phyloP scores from a whole-genome alignment of 2,888 invertebrate genomes.

The Drosophila barbarae region DNA sequence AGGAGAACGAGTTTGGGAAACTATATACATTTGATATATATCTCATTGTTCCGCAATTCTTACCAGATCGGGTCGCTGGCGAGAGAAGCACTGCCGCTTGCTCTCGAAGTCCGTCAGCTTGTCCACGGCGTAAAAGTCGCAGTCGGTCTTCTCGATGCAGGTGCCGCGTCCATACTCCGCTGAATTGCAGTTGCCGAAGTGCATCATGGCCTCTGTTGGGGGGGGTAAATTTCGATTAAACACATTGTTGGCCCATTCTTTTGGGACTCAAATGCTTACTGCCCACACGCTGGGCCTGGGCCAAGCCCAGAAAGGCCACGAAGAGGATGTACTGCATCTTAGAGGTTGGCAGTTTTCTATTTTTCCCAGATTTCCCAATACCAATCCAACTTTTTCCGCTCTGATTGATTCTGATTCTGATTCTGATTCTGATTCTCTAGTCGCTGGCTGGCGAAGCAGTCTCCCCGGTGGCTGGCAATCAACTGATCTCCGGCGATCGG shows the following conservation, averaged over 20 bases:
- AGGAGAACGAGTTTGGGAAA: constrained; percentile 6
- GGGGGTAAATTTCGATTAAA: neutral
- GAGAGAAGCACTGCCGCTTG: constrained; percentile 43
- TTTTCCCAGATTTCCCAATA: neutral
- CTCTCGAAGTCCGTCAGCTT: constrained; percentile 18
- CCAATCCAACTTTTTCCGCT: constrained; percentile 1
- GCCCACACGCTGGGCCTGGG: constrained; percentile 21
- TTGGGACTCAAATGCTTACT: neutral
- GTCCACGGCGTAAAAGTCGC: constrained; percentile 40
- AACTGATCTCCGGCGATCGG: constrained; percentile 42
- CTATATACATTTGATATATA: neutral
- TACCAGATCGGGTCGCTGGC: constrained; percentile 52
- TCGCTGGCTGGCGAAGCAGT: constrained; percentile 13
- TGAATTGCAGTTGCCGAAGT: constrained; percentile 51
- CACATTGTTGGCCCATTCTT: fast-evolving
- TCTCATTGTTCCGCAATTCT: constrained; percentile 4
- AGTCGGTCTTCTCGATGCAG: constrained; percentile 36
- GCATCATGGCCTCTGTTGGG: constrained; percentile 27
- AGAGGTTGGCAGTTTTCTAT: neutral
- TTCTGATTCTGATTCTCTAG: constrained; percentile 1
- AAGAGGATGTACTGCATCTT: constrained; percentile 8
- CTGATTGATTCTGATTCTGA: neutral
- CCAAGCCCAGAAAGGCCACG: constrained; percentile 8
- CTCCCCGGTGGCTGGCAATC: constrained; percentile 38
- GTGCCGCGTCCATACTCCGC: constrained; percentile 45